A percentile compares a stretch with the other conserved stretches of the same genome.
Evolutionary conservation across 2,888 invertebrate genomes (phyloP).

Genomic region (Cremastinae sp.): DNA sequence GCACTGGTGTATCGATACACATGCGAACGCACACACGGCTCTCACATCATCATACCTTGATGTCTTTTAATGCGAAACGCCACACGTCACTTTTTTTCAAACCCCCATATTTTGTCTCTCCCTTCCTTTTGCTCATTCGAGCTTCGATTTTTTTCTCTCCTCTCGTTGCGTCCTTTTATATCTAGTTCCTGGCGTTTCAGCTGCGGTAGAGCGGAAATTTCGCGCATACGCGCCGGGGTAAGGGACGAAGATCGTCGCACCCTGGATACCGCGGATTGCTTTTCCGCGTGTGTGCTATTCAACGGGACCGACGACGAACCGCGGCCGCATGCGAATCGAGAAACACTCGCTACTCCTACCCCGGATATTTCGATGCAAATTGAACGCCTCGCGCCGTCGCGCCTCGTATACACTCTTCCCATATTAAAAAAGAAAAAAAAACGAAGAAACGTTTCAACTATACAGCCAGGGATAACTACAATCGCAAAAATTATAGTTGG

Average conservation of each 20-base stretch:
- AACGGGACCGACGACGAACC: slow-evolving; percentile 29
- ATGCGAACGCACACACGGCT: not conserved
- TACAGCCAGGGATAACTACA: not conserved
- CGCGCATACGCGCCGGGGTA: not conserved
- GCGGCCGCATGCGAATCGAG: slow-evolving; percentile 16
- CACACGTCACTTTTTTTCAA: slow-evolving; percentile 10
- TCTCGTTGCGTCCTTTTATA: not conserved
- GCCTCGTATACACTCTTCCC: slow-evolving; percentile 11
- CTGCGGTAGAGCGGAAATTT: slow-evolving; percentile 11
- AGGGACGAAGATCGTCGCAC: slow-evolving; percentile 19
- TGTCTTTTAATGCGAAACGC: slow-evolving; percentile 36
- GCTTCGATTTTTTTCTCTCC: slow-evolving; percentile 5
- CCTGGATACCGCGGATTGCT: slow-evolving; percentile 36
- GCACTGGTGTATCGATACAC: slow-evolving; percentile 45
- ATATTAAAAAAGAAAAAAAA: not conserved
- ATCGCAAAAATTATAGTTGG: too few species aligned
- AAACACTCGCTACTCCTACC: slow-evolving; percentile 8
- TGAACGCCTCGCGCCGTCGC: slow-evolving; percentile 37
- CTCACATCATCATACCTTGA: slow-evolving; percentile 15
- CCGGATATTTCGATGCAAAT: slow-evolving; percentile 61
- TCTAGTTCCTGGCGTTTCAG: not conserved
- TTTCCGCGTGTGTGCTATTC: slow-evolving; percentile 32
- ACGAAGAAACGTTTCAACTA: not conserved
- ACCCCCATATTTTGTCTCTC: not conserved
- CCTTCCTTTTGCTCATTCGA: not conserved